phyloP scores from a whole-genome alignment of 2,113 vertebrate genomes.

The Trichomycterus rosablanca region DNA sequence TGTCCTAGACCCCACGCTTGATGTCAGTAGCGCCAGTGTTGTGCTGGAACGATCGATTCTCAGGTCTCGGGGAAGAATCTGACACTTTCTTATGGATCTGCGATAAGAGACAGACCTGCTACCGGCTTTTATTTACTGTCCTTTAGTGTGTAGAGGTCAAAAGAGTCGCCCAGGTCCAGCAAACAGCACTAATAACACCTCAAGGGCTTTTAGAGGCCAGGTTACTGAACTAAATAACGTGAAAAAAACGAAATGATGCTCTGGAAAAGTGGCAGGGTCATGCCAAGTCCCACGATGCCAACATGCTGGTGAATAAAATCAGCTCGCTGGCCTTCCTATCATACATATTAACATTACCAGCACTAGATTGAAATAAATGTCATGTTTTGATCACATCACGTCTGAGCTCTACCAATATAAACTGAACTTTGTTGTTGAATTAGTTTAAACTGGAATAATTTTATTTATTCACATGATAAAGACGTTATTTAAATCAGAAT shows the following conservation, averaged over 20 bases:
- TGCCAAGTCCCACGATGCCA: no score
- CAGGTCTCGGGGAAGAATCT: slow-evolving; percentile 56
- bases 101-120: slow-evolving; percentile 56
- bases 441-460: no score
- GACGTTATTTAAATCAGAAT: no score
- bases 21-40: slow-evolving; percentile 53
- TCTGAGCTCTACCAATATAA: no score
- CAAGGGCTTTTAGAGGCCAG: slow-evolving; percentile 12
- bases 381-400: no score
- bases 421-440: no score
- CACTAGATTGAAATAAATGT: no score
- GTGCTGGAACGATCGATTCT: slow-evolving; percentile 60
- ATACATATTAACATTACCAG: no score
- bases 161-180: slow-evolving; percentile 46
- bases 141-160: slow-evolving; percentile 56
- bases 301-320: no score
- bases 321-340: no score
- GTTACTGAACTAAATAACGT: slow-evolving; percentile 44
- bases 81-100: slow-evolving; percentile 65
- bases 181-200: slow-evolving; percentile 29
- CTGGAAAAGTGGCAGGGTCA: background rate
- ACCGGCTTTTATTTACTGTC: slow-evolving; percentile 25
- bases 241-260: background rate
- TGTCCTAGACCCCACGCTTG: slow-evolving; percentile 41
- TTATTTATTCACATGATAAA: no score